Evolutionary conservation across 2,888 invertebrate genomes (phyloP), one percentile per base, ranked within the genome.

Genomic region (Teleiodes luculella): DNA sequence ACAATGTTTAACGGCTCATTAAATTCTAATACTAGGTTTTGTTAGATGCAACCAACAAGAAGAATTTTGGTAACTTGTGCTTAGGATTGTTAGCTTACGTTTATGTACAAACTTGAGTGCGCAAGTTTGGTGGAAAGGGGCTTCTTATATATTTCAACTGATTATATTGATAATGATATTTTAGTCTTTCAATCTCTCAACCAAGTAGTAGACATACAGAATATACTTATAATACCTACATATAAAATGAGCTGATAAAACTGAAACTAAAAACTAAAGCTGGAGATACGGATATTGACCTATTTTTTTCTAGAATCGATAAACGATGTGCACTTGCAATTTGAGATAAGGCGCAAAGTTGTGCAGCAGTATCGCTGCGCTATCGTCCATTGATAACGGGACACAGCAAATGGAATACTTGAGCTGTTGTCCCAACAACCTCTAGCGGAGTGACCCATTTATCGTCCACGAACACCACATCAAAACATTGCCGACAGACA

Each of bases 351-450:
- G 58, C 61, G 63, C 63, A 57, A 72, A 18, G 73, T 74, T 78
- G 77, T 77, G 79, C 78, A 80, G 73, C 67, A 69, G 74, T 81
- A 84, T 81, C 80, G 69, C 68, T 65, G 67, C 64, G 66, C 64
- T 83, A 85, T 86, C 86, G 76, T 62, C 60, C 65, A 62, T 59
- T 77, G 81, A 86, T 86, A 86, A 83, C 82, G 77, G 79, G 72
- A 78, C 72, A 75, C 69, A 63, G 68, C 68, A 72, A 72, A 78
- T 71, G 74, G 70, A 65, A 68, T 73, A 70, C 76, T 74, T 63
- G 67, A 64, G 78, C 75, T 71, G 75, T 75, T 74, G 35, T 48
- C 24, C 48, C 43, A 35, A 61, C 73, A 69, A 74, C 70, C 70
- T 72, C 65, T 70, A 61, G 66, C 68, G 64, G 62, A 67, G 63